Percentiles rank a stretch among this genome's conserved stretches.
Conservation (phyloP, 2,113 vertebrate species). For the Chaetodon trifascialis region DNA sequence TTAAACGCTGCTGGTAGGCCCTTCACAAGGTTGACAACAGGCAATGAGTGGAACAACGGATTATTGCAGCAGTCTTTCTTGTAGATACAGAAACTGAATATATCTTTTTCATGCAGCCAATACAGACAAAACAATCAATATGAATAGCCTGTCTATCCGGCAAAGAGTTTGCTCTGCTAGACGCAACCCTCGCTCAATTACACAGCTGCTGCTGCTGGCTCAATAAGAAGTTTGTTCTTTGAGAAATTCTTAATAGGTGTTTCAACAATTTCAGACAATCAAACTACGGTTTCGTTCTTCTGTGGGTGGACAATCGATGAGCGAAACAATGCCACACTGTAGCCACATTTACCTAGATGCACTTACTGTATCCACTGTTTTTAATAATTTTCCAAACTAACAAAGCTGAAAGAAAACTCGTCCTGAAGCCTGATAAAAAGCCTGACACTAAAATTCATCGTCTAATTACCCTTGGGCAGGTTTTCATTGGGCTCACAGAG, state of each 20-base stretch:
- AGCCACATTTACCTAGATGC: neutral
- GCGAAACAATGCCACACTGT: neutral
- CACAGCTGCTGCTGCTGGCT: conserved; percentile 20
- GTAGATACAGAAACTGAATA: conserved; percentile 44
- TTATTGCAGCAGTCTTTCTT: conserved; percentile 32
- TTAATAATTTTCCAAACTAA: conserved; percentile 11
- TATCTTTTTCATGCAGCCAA: conserved; percentile 39
- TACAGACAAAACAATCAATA: conserved; percentile 23
- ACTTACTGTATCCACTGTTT: neutral
- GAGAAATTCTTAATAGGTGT: conserved; percentile 7
- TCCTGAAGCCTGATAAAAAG: conserved; percentile 6
- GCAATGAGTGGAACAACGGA: conserved; percentile 46
- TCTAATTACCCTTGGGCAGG: conserved; percentile 46
- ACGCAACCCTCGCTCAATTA: conserved; percentile 29
- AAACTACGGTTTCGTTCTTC: neutral
- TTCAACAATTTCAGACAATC: conserved; percentile 2
- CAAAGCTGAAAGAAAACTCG: neutral
- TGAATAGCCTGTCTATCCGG: conserved; percentile 23
- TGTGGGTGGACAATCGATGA: neutral
- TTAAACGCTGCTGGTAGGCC: conserved; percentile 27
- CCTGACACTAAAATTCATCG: conserved; percentile 28
- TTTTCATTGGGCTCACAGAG: conserved; percentile 52
- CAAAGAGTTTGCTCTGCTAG: conserved; percentile 25
- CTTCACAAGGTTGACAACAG: conserved; percentile 42
- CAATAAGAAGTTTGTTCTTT: conserved; percentile 7